Base-by-base conservation (phyloP, 2,888 invertebrate genomes). In the Cataglyphis livida region DNA sequence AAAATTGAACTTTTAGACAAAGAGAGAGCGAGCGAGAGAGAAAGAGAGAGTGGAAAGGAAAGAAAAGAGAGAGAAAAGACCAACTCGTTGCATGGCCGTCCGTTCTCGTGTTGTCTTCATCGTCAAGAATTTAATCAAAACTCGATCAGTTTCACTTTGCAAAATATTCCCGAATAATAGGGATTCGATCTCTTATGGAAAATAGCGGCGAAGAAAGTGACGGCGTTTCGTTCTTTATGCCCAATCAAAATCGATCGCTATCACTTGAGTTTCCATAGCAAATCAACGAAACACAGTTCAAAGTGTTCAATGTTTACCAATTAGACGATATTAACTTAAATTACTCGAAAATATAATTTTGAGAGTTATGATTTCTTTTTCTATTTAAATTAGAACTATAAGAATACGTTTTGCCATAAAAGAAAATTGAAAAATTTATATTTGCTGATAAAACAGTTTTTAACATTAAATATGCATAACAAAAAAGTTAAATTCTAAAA, bases 91-190 rank as follows among this genome's bases (percentile, higher is more conserved):
- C 18, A 18, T n/a, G 18, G 32, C 32, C 3, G 44, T 28, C 9
- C 32, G 44, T 21, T 48, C 6, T 21, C 21, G 21, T 64, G 21
- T 75, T 75, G 74, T 75, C 44, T 48, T 75, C 64, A 44, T 62
- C 15, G 73, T 73, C 62, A 21, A 75, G 74, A 75, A 64, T 75
- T 75, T 75, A 64, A 75, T 75, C 62, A 44, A 75, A 75, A 75
- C 15, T 75, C 64, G 64, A 75, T 64, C 64, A 64, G n/a, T 62
- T 64, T 44, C 44, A 64, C 41, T 48, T 64, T 28, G 21, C 15
- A 75, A 75, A 75, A 75, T 68, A 54, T 78, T 68, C 41, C 15
- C 15, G 15, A 41, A 76, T 54, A 65, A 65, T 68, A 54, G 32
- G 2, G 57, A 65, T 54, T 70, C 25, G 78, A 41, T 78, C 35